Evolutionary conservation across 2,113 vertebrate genomes (phyloP).

Genomic region (Rhineura floridana): DNA sequence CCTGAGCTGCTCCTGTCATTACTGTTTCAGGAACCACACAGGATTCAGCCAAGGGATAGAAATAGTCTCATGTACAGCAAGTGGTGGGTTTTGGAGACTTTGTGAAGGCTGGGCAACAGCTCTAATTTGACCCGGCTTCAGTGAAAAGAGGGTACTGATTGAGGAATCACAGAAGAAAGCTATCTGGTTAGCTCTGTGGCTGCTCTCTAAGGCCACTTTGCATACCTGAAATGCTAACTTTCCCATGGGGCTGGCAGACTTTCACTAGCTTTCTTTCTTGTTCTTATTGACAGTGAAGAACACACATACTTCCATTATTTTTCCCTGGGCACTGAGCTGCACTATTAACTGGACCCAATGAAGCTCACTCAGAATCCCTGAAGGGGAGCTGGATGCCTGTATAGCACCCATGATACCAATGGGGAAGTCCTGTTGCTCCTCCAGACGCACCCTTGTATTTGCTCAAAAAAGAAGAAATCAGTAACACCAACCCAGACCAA

Average conservation of each 20-base stretch:
- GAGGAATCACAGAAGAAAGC: not conserved
- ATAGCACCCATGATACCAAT: not conserved
- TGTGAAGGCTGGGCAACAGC: not conserved
- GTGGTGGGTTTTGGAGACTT: fast-evolving
- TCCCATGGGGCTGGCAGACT: not conserved
- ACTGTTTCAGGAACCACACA: slow-evolving; percentile 35
- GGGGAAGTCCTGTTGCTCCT: not conserved
- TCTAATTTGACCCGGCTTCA: slow-evolving; percentile 28
- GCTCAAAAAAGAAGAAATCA: not conserved
- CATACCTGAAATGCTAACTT: fast-evolving
- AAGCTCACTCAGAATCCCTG: not conserved
- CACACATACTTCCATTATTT: fast-evolving
- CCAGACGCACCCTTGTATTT: not conserved
- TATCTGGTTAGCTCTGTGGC: not conserved
- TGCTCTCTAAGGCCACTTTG: not conserved
- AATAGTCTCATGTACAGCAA: not conserved
- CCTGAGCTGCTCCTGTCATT: slow-evolving; percentile 17
- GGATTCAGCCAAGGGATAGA: slow-evolving; percentile 18
- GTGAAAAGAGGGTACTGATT: not conserved
- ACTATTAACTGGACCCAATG: not conserved
- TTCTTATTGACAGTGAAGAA: not conserved
- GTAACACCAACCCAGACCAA: not conserved
- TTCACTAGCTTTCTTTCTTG: not conserved
- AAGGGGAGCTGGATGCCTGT: not conserved
- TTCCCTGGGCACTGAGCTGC: not conserved